Evolutionary conservation across 2,113 vertebrate species (phyloP).

Genomic region (Grammomys surdaster): DNA sequence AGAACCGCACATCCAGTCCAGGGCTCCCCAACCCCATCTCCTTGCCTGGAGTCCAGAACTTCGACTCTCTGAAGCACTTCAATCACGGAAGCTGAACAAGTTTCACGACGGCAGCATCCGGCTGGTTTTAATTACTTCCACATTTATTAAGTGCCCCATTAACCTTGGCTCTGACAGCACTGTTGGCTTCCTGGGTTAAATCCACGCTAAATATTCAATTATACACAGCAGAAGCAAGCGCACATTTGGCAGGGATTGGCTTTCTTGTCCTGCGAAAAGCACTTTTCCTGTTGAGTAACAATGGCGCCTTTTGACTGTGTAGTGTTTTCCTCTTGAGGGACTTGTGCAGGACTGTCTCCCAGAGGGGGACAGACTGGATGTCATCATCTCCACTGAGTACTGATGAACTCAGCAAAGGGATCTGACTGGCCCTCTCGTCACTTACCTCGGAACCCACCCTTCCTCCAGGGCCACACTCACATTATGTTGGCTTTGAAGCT

Average conservation of each 20-base stretch:
- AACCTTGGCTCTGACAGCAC: constrained; percentile 62
- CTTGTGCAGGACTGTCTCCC: neutral
- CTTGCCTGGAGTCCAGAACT: neutral
- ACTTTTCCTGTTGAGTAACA: constrained; percentile 66
- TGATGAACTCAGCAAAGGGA: constrained; percentile 36
- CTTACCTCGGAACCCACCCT: neutral
- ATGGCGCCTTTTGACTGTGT: constrained; percentile 46
- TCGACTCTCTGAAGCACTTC: constrained; percentile 10
- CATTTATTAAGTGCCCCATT: constrained; percentile 72
- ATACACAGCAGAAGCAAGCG: constrained; percentile 51
- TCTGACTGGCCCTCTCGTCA: neutral
- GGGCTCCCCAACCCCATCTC: neutral
- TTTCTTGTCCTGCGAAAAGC: constrained; percentile 53
- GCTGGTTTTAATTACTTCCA: constrained; percentile 61
- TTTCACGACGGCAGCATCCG: neutral
- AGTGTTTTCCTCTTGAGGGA: constrained; percentile 52
- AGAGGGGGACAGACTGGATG: constrained; percentile 22
- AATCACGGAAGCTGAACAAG: neutral
- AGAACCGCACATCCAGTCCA: neutral
- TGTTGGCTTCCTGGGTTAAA: constrained; percentile 64
- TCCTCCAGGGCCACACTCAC: constrained; percentile 19
- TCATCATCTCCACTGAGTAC: constrained; percentile 27
- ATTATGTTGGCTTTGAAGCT: neutral
- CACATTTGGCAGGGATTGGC: constrained; percentile 59
- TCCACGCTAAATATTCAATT: constrained; percentile 71